These are phyloP conservation scores for Lepidocolaptes lacrymiger DNA, from an alignment of 2,797 vertebrate genomes.

Conservation along the genomic window DNA sequence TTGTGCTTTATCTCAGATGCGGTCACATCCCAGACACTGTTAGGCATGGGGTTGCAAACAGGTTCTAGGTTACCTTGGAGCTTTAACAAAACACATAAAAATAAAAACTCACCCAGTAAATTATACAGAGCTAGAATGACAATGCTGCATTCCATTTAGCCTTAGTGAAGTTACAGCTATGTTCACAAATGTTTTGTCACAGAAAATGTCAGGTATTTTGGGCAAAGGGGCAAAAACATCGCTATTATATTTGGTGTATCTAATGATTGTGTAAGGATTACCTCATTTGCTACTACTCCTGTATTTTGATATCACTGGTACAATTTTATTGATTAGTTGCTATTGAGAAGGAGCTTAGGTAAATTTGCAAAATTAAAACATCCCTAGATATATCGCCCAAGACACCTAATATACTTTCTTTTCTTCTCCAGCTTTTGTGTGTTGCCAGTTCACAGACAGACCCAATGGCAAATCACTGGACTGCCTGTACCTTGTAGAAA, in stretches of 20 bases:
- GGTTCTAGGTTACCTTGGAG: not conserved
- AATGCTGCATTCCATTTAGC: not conserved
- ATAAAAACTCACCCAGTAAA: fast-evolving
- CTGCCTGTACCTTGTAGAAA: not conserved
- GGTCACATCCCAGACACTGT: not conserved
- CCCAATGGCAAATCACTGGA: not conserved
- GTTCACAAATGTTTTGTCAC: not conserved
- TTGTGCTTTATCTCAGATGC: not conserved
- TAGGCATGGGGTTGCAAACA: not conserved
- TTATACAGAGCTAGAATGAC: not conserved
- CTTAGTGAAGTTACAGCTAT: not conserved
- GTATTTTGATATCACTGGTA: not conserved
- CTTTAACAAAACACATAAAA: not conserved
- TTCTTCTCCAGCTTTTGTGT: not conserved
- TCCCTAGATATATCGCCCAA: not conserved
- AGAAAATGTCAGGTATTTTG: not conserved
- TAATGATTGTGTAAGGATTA: not conserved
- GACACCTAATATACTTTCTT: not conserved
- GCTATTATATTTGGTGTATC: not conserved
- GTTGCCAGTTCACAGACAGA: not conserved
- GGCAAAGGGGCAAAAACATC: not conserved
- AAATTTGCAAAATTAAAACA: not conserved
- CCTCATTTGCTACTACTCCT: not conserved
- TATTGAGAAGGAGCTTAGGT: not conserved
- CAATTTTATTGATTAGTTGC: not conserved